phyloP scores from a whole-genome alignment of 2,888 invertebrate genomes.

The Ecdyonurus torrentis region DNA sequence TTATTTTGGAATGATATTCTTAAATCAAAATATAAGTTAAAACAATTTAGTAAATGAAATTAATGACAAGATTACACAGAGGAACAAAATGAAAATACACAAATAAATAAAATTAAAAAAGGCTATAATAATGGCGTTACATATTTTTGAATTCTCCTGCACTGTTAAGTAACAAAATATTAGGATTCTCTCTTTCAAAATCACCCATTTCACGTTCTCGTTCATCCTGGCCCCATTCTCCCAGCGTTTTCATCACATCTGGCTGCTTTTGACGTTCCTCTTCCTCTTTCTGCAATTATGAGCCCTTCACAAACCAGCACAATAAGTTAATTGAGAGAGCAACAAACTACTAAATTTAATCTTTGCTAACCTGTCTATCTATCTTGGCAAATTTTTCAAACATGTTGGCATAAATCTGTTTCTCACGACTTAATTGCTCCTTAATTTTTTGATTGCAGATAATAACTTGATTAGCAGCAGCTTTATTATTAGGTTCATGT shows the following conservation, averaged over 20 bases:
- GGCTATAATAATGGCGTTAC: slow-evolving; percentile 7
- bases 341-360: not conserved
- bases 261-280: slow-evolving; percentile 45
- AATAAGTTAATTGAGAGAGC: not conserved
- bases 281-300: slow-evolving; percentile 45
- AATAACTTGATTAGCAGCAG: slow-evolving; percentile 61
- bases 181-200: slow-evolving; percentile 62
- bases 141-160: slow-evolving; percentile 51
- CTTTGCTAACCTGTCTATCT: slow-evolving; percentile 48
- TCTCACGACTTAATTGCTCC: slow-evolving; percentile 62
- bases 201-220: slow-evolving; percentile 51
- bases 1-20: not conserved
- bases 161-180: slow-evolving; percentile 53
- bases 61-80: not conserved
- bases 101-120: not conserved
- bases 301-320: slow-evolving; percentile 14
- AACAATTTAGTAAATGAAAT: not conserved
- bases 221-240: slow-evolving; percentile 57
- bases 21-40: not conserved
- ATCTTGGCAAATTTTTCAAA: slow-evolving; percentile 79
- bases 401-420: slow-evolving; percentile 83
- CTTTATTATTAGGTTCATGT: slow-evolving; percentile 72
- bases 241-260: slow-evolving; percentile 55
- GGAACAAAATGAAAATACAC: not conserved
- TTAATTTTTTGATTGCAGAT: slow-evolving; percentile 56